Percentiles rank a stretch among this genome's conserved stretches.
Evolutionary conservation across 2,113 vertebrate species (phyloP).

Genomic region (Poecile atricapillus): DNA sequence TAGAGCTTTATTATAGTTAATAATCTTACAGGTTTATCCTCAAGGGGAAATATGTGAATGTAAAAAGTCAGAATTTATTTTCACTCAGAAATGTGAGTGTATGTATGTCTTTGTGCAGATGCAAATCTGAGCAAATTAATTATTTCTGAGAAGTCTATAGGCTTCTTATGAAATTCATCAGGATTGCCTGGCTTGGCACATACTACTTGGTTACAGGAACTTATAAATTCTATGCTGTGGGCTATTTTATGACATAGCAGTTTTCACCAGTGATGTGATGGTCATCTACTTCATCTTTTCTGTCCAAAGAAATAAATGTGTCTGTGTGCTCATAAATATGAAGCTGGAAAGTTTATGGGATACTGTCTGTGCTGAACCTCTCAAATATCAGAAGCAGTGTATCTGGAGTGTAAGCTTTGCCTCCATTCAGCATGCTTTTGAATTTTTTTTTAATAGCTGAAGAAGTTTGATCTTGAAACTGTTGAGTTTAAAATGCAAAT

Average conservation of each 20-base stretch:
- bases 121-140: neutral
- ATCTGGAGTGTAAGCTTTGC: neutral
- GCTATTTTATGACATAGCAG: slow-evolving; percentile 1
- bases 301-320: neutral
- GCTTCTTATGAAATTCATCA: neutral
- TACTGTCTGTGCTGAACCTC: neutral
- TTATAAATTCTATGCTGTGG: neutral
- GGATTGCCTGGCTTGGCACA: neutral
- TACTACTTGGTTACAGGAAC: neutral
- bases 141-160: neutral
- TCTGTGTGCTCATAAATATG: neutral
- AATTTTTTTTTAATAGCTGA: neutral
- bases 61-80: slow-evolving; percentile 28
- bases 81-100: neutral
- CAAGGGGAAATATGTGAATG: neutral
- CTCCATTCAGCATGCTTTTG: neutral
- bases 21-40: slow-evolving; percentile 7
- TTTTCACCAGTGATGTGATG: neutral
- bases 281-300: neutral
- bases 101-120: neutral
- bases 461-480: neutral
- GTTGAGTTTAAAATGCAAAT: neutral
- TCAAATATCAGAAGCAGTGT: neutral
- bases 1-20: slow-evolving; percentile 32
- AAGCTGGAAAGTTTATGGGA: neutral